Base-by-base conservation (phyloP, 2,113 vertebrate genomes). In the Peromyscus polionotus region DNA sequence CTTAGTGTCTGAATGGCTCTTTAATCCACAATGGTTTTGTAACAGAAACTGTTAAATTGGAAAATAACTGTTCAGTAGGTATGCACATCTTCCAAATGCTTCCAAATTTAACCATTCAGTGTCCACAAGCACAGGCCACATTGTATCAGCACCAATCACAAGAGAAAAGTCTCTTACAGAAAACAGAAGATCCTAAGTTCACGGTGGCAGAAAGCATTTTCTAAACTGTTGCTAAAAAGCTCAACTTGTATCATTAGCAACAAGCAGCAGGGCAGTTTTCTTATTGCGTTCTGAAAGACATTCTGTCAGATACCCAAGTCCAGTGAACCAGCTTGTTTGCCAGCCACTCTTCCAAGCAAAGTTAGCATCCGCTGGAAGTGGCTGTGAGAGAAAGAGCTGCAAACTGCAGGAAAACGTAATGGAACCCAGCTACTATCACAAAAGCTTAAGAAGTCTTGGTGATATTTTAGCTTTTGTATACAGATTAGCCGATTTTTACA, bases 191-290 rank as follows among this genome's bases (percentile, higher is more conserved):
- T 68, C 28, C 65, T 77, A 70, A 84, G 48, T 36, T 89, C 61
- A 90, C 8, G 7, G 28, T 59, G 51, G n/a, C 42, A 81, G 65
- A 91, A 3, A 73, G 8, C 83, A 91, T 61, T 59, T 96, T 63
- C n/a, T 14, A 51, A 63, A 89, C 73, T 63, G 54, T 85, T 76
- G 20, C 83, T 65, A 75, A 57, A 73, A 80, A 90, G 48, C 28
- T 96, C 91, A 95, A 76, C 65, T 68, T 76, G 75, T 63, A 76
- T 59, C 86, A 91, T 2, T 54, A 92, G 42, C 57, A 88, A 86
- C 77, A 86, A 95, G 86, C 12, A 89, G 1, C 31, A 39, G 6
- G 12, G 28, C 67, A n/a, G 63, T 28, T 48, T 20, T 4, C 70
- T 92, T 76, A 48, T 9, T 79, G 36, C 2, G 31, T 85, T 70